phyloP scores from a whole-genome alignment of 2,888 invertebrate genomes.

The Ametastegia equiseti region DNA sequence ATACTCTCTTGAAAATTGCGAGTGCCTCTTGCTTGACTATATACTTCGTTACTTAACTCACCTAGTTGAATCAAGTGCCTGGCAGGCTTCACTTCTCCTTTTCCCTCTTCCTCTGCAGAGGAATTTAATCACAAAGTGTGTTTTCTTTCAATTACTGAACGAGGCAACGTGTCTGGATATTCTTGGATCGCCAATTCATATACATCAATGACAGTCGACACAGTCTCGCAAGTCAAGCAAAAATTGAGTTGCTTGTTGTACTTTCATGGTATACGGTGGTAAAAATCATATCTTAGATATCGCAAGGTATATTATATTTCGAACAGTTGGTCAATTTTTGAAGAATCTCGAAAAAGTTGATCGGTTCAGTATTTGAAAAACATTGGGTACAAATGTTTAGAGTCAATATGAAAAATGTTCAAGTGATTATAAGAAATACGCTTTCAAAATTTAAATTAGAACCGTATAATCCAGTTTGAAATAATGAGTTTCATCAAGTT shows the following conservation, averaged over 20 bases:
- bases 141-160: constrained; percentile 37
- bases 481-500: neutral
- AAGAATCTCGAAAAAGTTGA: neutral
- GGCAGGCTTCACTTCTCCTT: neutral
- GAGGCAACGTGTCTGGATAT: neutral
- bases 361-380: neutral
- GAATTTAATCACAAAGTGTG: constrained; percentile 31
- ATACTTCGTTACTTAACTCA: constrained; percentile 21
- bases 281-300: neutral
- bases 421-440: neutral
- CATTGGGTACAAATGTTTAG: neutral
- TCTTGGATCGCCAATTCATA: neutral
- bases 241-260: neutral
- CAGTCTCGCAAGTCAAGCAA: neutral
- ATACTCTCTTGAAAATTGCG: constrained; percentile 35
- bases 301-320: neutral
- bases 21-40: neutral
- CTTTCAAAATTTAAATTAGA: neutral
- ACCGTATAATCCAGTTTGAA: neutral
- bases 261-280: neutral
- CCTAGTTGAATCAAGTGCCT: constrained; percentile 31
- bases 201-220: neutral
- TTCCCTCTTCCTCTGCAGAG: constrained; percentile 5
- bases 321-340: neutral
- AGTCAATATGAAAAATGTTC: neutral